Conservation (phyloP, 2,113 vertebrate species). For the Pachypanchax playfairii region DNA sequence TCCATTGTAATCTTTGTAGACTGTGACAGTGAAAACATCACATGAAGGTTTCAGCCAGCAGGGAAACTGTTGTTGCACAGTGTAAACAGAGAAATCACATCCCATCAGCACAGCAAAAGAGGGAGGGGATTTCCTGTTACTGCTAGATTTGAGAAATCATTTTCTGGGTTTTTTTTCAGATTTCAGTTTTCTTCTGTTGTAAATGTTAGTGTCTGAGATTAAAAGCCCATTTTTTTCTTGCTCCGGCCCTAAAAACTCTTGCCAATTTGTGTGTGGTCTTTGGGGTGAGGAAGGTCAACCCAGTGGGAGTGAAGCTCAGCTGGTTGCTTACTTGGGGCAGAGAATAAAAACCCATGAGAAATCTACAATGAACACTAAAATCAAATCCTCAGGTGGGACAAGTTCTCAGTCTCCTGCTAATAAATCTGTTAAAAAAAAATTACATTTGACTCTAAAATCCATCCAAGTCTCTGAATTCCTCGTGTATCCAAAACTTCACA, state of each 20-base stretch:
- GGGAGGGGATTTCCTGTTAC: slow-evolving; percentile 26
- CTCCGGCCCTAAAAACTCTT: background rate
- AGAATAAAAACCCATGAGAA: slow-evolving; percentile 18
- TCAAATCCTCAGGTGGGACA: background rate
- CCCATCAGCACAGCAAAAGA: slow-evolving; percentile 12
- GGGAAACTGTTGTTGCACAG: slow-evolving; percentile 44
- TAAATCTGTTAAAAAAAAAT: too few relatives aligned
- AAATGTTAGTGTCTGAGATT: slow-evolving; percentile 18
- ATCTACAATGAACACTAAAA: slow-evolving; percentile 27
- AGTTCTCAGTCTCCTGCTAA: background rate
- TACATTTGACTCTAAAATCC: too few relatives aligned
- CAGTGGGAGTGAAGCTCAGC: slow-evolving; percentile 32
- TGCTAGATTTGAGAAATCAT: slow-evolving; percentile 12
- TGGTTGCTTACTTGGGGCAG: slow-evolving; percentile 10
- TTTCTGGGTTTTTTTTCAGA: background rate
- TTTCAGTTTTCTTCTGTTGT: slow-evolving; percentile 21
- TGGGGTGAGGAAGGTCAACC: slow-evolving; percentile 6
- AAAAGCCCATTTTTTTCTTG: background rate
- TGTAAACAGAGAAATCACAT: slow-evolving; percentile 54
- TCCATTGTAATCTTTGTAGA: slow-evolving; percentile 48
- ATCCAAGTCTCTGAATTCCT: background rate
- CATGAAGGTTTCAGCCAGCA: slow-evolving; percentile 40
- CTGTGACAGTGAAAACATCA: slow-evolving; percentile 65
- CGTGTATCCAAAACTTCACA: background rate
- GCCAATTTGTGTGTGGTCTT: slow-evolving; percentile 42